phyloP scores from a whole-genome alignment of 2,113 vertebrate genomes.

The Climacteris rufus region DNA sequence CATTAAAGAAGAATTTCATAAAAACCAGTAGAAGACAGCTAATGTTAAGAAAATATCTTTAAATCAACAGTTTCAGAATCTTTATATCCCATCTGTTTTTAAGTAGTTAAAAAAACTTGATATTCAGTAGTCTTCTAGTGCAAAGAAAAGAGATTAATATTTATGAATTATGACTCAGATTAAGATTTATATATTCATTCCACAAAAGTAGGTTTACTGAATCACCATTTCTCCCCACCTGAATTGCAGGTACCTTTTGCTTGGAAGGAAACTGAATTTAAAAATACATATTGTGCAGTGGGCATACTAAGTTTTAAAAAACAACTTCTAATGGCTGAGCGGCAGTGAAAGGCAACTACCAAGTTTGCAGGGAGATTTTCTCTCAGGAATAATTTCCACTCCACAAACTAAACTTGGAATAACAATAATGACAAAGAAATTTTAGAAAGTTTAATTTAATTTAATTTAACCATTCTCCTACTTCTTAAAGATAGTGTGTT shows the following conservation, averaged over 20 bases:
- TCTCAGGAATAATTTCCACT: background rate
- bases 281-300: background rate
- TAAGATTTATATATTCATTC: constrained; percentile 48
- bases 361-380: background rate
- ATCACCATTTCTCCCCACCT: constrained; percentile 4
- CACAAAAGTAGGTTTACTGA: constrained; percentile 12
- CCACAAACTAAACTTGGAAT: background rate
- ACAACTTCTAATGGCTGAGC: background rate
- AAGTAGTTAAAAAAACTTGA: background rate
- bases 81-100: background rate
- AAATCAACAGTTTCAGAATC: background rate
- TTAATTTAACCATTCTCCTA: background rate
- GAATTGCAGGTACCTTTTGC: constrained; percentile 20
- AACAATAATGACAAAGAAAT: background rate
- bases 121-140: background rate
- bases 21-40: background rate
- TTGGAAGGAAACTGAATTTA: constrained; percentile 31
- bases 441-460: background rate
- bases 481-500: background rate
- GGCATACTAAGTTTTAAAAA: background rate
- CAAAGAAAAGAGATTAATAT: constrained; percentile 40
- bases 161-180: constrained; percentile 45
- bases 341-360: background rate
- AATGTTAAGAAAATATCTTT: background rate
- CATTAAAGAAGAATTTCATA: background rate